Evolutionary conservation across 2,888 invertebrate species (phyloP).

Genomic region (Clunio marinus): DNA sequence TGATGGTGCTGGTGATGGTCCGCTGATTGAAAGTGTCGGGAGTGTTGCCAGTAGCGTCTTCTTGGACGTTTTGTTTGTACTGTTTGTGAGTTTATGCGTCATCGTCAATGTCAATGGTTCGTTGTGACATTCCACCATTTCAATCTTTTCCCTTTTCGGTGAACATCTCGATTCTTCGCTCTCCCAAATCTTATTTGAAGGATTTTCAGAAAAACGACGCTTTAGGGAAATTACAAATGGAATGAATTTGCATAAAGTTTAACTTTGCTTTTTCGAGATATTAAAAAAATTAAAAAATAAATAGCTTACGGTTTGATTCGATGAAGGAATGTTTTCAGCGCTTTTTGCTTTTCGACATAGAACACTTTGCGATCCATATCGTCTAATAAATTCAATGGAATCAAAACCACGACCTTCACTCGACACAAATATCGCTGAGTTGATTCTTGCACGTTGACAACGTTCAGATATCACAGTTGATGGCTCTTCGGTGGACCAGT

Average conservation of each 20-base stretch:
- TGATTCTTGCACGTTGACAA: constrained; percentile 68
- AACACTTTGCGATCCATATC: constrained; percentile 75
- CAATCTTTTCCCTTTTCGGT: constrained; percentile 42
- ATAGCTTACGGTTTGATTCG: constrained; percentile 50
- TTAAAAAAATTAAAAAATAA: neutral
- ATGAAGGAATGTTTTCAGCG: constrained; percentile 62
- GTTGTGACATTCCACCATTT: constrained; percentile 42
- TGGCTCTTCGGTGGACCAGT: constrained; percentile 64
- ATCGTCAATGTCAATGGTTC: constrained; percentile 41
- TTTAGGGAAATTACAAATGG: constrained; percentile 41
- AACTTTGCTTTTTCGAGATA: neutral
- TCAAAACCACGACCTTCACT: constrained; percentile 71
- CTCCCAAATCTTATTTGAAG: constrained; percentile 45
- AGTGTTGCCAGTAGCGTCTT: constrained; percentile 54
- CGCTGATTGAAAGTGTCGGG: constrained; percentile 73
- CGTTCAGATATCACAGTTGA: constrained; percentile 61
- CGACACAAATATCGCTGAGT: constrained; percentile 80
- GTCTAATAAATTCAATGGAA: constrained; percentile 72
- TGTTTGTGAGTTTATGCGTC: constrained; percentile 47
- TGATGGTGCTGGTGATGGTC: constrained; percentile 61
- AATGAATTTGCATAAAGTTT: constrained; percentile 14
- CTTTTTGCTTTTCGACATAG: constrained; percentile 75
- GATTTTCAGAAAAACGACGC: constrained; percentile 48
- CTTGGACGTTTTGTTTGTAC: constrained; percentile 49
- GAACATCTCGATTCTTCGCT: constrained; percentile 44